Percentiles rank a stretch among this genome's conserved stretches.
These are phyloP conservation scores for Rhabdornis inornatus DNA, from an alignment of 2,113 vertebrate genomes.

Conservation along the genomic window DNA sequence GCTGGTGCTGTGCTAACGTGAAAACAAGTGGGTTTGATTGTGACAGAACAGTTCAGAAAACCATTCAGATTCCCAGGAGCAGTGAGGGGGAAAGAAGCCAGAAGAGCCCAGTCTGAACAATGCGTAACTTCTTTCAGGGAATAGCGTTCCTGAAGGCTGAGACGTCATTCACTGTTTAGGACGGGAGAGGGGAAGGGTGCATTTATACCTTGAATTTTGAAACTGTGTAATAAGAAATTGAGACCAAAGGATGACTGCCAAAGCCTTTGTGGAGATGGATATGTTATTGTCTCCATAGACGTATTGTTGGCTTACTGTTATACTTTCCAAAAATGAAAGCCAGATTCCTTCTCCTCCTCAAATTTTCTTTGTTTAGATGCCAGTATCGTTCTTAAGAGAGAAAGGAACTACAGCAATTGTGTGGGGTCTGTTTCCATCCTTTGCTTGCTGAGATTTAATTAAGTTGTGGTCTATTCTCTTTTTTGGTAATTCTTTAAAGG, in stretches of 20 bases:
- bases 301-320: background rate
- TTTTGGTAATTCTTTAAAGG: background rate
- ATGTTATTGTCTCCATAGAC: conserved; percentile 1
- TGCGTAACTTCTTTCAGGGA: background rate
- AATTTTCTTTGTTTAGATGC: conserved; percentile 14
- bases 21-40: background rate
- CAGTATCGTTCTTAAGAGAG: background rate
- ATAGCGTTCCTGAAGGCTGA: background rate
- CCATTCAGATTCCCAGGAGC: background rate
- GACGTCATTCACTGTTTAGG: background rate
- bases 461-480: background rate
- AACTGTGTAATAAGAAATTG: background rate
- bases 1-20: background rate
- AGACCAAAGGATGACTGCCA: background rate
- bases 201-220: conserved; percentile 2
- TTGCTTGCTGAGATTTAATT: background rate
- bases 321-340: conserved; percentile 17
- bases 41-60: background rate
- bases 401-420: background rate
- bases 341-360: conserved; percentile 5
- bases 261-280: background rate
- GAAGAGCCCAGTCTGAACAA: background rate
- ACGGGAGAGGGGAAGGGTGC: background rate
- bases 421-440: conserved; percentile 20
- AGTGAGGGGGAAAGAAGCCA: background rate